Evolutionary conservation across 2,797 vertebrate genomes (phyloP).

Genomic region (Melanotaenia pygmaea): DNA sequence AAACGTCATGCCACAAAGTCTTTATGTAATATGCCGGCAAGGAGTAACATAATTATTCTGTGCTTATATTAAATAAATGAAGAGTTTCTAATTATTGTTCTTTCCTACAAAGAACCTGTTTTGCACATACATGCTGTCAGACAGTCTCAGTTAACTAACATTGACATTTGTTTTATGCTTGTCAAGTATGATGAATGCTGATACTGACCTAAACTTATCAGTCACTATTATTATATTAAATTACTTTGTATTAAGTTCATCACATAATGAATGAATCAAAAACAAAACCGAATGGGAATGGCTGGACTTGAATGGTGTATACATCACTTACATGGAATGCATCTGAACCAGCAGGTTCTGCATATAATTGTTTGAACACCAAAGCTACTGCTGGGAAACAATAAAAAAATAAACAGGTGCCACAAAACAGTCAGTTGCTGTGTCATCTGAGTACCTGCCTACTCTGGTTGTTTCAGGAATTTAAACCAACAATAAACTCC

Average conservation of each 20-base stretch:
- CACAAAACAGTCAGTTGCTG: not conserved
- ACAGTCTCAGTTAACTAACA: not conserved
- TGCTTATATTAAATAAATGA: not conserved
- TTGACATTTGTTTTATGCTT: not conserved
- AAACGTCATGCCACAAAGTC: not conserved
- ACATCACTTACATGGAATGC: not conserved
- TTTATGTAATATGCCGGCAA: not conserved
- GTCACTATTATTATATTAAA: not conserved
- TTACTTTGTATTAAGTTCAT: not conserved
- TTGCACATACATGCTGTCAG: not conserved
- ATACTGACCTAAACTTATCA: not conserved
- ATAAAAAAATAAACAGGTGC: not conserved
- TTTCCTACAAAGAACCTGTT: not conserved
- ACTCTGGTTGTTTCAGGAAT: not conserved
- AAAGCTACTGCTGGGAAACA: not conserved
- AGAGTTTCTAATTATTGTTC: not conserved
- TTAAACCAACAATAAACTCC: not conserved
- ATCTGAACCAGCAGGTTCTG: not conserved
- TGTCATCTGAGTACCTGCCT: not conserved
- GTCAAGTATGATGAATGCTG: not conserved
- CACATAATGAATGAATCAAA: not conserved
- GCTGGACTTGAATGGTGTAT: not conserved
- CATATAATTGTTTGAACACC: not conserved
- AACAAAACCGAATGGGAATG: not conserved
- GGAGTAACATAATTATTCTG: not conserved